These are phyloP conservation scores for Netta rufina DNA, from an alignment of 2,797 vertebrate species.

Conservation along the genomic window DNA sequence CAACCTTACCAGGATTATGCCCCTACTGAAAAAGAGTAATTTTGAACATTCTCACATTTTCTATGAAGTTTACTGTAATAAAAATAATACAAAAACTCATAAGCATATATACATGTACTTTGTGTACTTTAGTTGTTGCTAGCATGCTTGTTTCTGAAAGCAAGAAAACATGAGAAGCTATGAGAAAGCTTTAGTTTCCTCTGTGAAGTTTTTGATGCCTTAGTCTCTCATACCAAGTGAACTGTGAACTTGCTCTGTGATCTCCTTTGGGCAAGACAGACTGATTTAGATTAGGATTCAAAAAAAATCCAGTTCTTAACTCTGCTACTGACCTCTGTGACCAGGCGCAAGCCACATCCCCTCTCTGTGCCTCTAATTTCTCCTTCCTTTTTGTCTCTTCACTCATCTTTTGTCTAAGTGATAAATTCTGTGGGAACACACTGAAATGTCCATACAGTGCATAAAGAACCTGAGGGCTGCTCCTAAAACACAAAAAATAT, in stretches of 20 bases:
- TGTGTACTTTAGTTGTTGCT: not conserved
- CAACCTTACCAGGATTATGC: not conserved
- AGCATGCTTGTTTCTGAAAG: not conserved
- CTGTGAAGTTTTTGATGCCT: not conserved
- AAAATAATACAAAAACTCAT: not conserved
- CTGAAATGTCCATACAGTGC: not conserved
- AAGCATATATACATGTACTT: not conserved
- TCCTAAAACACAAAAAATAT: conserved; percentile 18
- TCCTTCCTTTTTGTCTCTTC: conserved; percentile 25
- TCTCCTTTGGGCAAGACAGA: not conserved
- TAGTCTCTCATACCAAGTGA: not conserved
- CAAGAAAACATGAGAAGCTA: not conserved
- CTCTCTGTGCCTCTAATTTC: conserved; percentile 23
- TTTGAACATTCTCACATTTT: not conserved
- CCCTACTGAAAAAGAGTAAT: not conserved
- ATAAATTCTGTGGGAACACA: conserved; percentile 10
- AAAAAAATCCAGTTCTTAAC: not conserved
- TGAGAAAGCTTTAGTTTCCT: not conserved
- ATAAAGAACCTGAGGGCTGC: not conserved
- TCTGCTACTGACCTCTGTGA: conserved; percentile 32
- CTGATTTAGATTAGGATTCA: not conserved
- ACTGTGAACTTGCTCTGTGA: not conserved
- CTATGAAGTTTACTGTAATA: not conserved
- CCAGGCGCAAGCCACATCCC: conserved; percentile 14
- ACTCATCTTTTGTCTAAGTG: conserved; percentile 30